A percentile compares a stretch with the other conserved stretches of the same genome.
phyloP scores from a whole-genome alignment of 1,140 invertebrate species.

The Sinonovacula constricta region DNA sequence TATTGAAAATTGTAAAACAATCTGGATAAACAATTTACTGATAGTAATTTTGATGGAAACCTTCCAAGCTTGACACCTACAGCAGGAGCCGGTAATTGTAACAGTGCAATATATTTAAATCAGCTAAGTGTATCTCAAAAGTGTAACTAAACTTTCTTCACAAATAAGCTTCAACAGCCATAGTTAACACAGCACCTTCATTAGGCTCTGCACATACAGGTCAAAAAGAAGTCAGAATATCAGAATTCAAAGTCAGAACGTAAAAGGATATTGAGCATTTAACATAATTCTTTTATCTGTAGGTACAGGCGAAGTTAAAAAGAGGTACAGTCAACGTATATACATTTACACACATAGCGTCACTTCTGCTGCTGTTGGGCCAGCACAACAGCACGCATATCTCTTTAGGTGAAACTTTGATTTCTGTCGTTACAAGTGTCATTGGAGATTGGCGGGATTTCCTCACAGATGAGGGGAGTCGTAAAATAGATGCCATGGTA shows the following conservation, averaged over 20 bases:
- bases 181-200: too few relatives aligned
- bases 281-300: not conserved
- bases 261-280: not conserved
- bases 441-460: conserved; percentile 26
- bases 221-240: too few relatives aligned
- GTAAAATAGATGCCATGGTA: conserved; percentile 26
- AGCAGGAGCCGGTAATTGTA: not conserved
- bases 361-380: too few relatives aligned
- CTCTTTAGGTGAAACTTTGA: not conserved
- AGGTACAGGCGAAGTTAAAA: not conserved
- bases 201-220: too few relatives aligned
- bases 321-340: not conserved
- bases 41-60: not conserved
- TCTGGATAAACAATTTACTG: not conserved
- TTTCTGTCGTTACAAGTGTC: conserved; percentile 1
- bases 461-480: not conserved
- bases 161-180: too few relatives aligned
- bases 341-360: not conserved
- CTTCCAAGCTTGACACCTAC: not conserved
- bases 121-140: not conserved
- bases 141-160: too few relatives aligned
- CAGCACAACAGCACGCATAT: not conserved
- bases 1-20: not conserved
- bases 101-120: not conserved
- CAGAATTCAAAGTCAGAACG: too few relatives aligned